Base-by-base conservation (phyloP, 1,140 invertebrate genomes). In the Trichomalopsis sarcophagae region DNA sequence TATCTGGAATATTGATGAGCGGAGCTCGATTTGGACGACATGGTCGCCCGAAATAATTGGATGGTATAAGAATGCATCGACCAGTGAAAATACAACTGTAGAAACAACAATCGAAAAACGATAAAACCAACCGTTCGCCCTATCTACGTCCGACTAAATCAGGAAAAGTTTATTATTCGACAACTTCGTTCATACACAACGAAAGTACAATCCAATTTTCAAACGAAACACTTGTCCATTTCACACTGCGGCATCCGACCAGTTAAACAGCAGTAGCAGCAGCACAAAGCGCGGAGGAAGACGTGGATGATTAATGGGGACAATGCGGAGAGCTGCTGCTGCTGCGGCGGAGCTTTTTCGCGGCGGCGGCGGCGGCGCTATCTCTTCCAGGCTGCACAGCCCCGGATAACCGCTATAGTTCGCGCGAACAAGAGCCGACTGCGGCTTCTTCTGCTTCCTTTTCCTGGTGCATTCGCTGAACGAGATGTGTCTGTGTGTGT, bases 71-170 rank as follows among this genome's bases (percentile, higher is more conserved):
- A 36, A 36, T 36, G 0, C 2, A 36, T 36, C 33, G 5, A 36
- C 33, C 33, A 36, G 33, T 36, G 33, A 36, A 36, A 36, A 36
- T 27, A 27, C 27, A 27, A 27, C 27, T 27, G 30, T 33, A 2
- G 69, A 9, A 30, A 33, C 0, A 71, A n/a, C n/a, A 71, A 71
- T 71, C 69, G 69, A 71, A 71, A 71, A 71, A 71, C 69, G 69
- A 71, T 71, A 33, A 71, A 71, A 27, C 68, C 27, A 0, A 2
- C 7, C 0, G 23, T 0, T 10, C 68, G 6, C 4, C 1, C 23
- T 71, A 27, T 55, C 50, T 2, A 2, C 50, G 50, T 2, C 0
- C 17, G 50, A 11, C 9, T 27, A 71, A 33, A 71, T 71, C 69
- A 30, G 1, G 27, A 33, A 27, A 71, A 33, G 4, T 62, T n/a